Evolutionary conservation across 2,797 vertebrate species (phyloP).

Genomic region (Fringilla coelebs): DNA sequence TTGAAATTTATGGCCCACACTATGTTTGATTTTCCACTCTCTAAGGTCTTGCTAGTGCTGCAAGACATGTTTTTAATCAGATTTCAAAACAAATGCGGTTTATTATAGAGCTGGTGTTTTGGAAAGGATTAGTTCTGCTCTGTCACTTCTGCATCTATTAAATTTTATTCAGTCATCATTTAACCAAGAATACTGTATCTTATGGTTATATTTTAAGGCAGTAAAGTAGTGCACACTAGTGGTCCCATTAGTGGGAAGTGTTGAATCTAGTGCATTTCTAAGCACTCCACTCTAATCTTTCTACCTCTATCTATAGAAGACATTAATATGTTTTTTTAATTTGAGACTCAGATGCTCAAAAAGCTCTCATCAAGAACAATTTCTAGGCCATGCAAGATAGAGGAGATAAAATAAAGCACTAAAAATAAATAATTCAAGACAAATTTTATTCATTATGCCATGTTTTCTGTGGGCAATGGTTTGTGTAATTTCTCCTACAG

Average conservation of each 20-base stretch:
- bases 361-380: conserved; percentile 50
- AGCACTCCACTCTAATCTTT: background rate
- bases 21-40: conserved; percentile 1
- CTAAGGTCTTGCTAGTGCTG: conserved; percentile 1
- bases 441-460: conserved; percentile 47
- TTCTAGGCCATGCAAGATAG: conserved; percentile 4
- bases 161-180: background rate
- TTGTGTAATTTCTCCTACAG: conserved; percentile 58
- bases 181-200: background rate
- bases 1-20: background rate
- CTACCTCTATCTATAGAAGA: background rate
- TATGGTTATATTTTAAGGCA: background rate
- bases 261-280: background rate
- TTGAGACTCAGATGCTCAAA: conserved; percentile 37
- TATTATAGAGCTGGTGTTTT: background rate
- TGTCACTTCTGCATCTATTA: background rate
- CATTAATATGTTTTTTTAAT: conserved; percentile 50
- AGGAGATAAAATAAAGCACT: conserved; percentile 55
- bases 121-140: conserved; percentile 47
- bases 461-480: conserved; percentile 50
- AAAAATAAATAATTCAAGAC: conserved; percentile 74
- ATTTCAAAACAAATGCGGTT: conserved; percentile 39
- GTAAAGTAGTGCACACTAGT: conserved; percentile 25
- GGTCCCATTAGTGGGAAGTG: conserved; percentile 34
- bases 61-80: conserved; percentile 42